These are phyloP conservation scores for Sesamia nonagrioides DNA, from an alignment of 1,140 invertebrate species.

Conservation along the genomic window DNA sequence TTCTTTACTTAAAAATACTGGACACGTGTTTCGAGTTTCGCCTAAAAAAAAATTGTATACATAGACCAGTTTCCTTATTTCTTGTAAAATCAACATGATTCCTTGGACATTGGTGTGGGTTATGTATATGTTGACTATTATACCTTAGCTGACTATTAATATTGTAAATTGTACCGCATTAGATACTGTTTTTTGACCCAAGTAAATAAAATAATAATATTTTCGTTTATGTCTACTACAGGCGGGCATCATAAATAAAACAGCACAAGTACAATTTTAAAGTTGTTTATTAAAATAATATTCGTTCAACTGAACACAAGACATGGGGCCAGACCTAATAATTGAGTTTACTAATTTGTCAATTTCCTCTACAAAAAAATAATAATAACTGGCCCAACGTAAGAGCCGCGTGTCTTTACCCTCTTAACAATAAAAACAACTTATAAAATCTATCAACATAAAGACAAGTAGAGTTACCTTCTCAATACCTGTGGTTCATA, in stretches of 20 bases:
- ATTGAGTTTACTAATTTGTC: slow-evolving; percentile 85
- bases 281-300: slow-evolving; percentile 88
- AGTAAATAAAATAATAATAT: too few species aligned
- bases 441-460: slow-evolving; percentile 87
- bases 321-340: slow-evolving; percentile 85
- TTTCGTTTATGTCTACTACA: background rate
- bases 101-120: too few species aligned
- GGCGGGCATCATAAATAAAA: slow-evolving; percentile 60
- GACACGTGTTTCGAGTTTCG: too few species aligned
- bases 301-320: slow-evolving; percentile 87
- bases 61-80: too few species aligned
- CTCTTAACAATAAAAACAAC: slow-evolving; percentile 87
- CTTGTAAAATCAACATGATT: too few species aligned
- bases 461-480: slow-evolving; percentile 74
- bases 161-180: too few species aligned
- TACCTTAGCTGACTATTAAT: too few species aligned
- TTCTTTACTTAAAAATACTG: too few species aligned
- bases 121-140: too few species aligned
- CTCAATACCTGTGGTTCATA: slow-evolving; percentile 65
- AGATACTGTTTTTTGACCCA: too few species aligned
- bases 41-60: too few species aligned
- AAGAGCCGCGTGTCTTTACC: slow-evolving; percentile 74
- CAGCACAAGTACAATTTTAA: slow-evolving; percentile 76
- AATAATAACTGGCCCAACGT: slow-evolving; percentile 68
- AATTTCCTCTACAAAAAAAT: slow-evolving; percentile 78